Conservation (phyloP, 2,888 invertebrate species). For the Tenthredo distinguenda region DNA sequence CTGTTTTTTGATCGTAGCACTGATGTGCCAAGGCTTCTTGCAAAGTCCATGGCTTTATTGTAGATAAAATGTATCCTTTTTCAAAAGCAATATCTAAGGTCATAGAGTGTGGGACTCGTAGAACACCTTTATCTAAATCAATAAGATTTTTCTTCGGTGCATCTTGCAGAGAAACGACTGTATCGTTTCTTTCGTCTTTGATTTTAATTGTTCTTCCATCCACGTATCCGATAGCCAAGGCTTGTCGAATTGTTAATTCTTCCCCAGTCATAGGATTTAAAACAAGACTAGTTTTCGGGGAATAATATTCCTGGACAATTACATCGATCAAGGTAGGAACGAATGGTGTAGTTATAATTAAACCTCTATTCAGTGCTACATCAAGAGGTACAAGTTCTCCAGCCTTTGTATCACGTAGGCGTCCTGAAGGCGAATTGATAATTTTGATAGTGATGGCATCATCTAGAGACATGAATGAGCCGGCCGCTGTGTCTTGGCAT, state of each 20-base stretch:
- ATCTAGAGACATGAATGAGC: constrained; percentile 86
- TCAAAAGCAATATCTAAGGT: constrained; percentile 89
- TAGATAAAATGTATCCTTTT: constrained; percentile 90
- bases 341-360: constrained; percentile 86
- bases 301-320: constrained; percentile 88
- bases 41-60: constrained; percentile 89
- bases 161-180: constrained; percentile 84
- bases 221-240: constrained; percentile 86
- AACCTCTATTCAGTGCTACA: constrained; percentile 84
- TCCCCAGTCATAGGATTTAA: constrained; percentile 89
- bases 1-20: constrained; percentile 87
- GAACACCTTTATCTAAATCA: constrained; percentile 85
- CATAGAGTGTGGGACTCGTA: constrained; percentile 84
- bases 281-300: constrained; percentile 86
- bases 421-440: constrained; percentile 85
- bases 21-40: constrained; percentile 91
- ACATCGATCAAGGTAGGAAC: constrained; percentile 87
- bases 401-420: constrained; percentile 86
- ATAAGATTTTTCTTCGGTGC: constrained; percentile 86
- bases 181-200: constrained; percentile 86
- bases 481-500: constrained; percentile 88
- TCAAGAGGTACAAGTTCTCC: constrained; percentile 86
- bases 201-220: constrained; percentile 87
- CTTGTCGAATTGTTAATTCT: constrained; percentile 87
- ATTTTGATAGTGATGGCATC: constrained; percentile 87